Conservation (phyloP, 2,888 invertebrate species). For the Noctua comes region DNA sequence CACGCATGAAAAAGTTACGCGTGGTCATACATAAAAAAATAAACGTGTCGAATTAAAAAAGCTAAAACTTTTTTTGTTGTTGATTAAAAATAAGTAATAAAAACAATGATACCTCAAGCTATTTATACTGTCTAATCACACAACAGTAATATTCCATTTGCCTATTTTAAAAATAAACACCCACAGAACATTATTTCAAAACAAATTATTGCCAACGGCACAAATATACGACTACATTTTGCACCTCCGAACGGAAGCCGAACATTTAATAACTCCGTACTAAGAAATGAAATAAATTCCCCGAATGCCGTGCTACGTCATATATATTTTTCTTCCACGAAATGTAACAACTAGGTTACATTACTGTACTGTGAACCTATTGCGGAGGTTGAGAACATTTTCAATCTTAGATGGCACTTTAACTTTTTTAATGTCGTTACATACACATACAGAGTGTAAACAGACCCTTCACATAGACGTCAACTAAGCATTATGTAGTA, state of each 20-base stretch:
- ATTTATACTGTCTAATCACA: not conserved
- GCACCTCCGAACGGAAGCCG: conserved; percentile 28
- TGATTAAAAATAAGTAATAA: no score
- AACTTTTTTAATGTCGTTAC: not conserved
- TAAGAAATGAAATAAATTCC: conserved; percentile 58
- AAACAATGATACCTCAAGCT: not conserved
- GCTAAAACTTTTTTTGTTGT: not conserved
- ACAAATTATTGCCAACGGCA: conserved; percentile 46
- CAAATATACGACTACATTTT: conserved; percentile 44
- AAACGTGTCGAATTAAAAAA: not conserved
- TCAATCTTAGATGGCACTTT: not conserved
- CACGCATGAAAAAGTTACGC: no score
- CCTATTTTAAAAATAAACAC: not conserved
- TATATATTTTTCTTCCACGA: conserved; percentile 65
- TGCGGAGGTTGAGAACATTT: conserved; percentile 19
- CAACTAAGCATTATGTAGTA: no score
- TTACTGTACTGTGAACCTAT: conserved; percentile 31
- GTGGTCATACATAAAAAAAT: no score
- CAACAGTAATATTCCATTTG: not conserved
- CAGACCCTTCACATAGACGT: no score
- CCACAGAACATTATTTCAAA: not conserved
- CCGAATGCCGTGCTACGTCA: conserved; percentile 44
- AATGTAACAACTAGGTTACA: conserved; percentile 64
- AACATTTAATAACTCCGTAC: conserved; percentile 51
- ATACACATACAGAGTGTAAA: no score